These are phyloP conservation scores for Lasioglossum zephyrum DNA, from an alignment of 2,888 invertebrate genomes.

Conservation along the genomic window DNA sequence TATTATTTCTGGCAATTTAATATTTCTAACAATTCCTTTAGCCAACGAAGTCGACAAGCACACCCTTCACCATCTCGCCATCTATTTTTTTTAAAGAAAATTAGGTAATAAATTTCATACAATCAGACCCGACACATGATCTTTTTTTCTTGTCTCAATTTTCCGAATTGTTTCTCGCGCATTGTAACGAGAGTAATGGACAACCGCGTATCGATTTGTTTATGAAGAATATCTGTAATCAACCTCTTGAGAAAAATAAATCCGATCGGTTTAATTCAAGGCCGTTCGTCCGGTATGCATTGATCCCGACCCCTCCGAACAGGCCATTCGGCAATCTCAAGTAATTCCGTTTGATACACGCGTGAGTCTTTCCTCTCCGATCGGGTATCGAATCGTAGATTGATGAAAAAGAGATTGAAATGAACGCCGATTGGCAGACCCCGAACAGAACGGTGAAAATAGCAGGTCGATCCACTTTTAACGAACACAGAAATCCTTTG, in stretches of 20 bases:
- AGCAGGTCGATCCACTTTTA: constrained; percentile 19
- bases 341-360: constrained; percentile 22
- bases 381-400: constrained; percentile 54
- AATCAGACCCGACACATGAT: no score
- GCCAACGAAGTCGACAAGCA: no score
- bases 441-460: constrained; percentile 17
- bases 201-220: background rate
- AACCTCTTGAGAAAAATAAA: background rate
- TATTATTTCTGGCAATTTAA: no score
- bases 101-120: no score
- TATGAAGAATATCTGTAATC: background rate
- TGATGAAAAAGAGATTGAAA: constrained; percentile 63
- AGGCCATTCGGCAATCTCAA: background rate
- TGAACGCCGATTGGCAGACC: constrained; percentile 26
- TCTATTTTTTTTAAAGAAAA: no score
- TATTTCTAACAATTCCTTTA: no score
- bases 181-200: constrained; percentile 21
- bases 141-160: background rate
- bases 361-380: constrained; percentile 25
- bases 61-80: no score
- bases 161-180: background rate
- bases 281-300: background rate
- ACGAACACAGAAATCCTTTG: background rate
- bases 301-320: background rate
- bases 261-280: constrained; percentile 17